These are phyloP conservation scores for Anas platyrhynchos DNA, from an alignment of 2,113 vertebrate genomes.

Conservation along the genomic window DNA sequence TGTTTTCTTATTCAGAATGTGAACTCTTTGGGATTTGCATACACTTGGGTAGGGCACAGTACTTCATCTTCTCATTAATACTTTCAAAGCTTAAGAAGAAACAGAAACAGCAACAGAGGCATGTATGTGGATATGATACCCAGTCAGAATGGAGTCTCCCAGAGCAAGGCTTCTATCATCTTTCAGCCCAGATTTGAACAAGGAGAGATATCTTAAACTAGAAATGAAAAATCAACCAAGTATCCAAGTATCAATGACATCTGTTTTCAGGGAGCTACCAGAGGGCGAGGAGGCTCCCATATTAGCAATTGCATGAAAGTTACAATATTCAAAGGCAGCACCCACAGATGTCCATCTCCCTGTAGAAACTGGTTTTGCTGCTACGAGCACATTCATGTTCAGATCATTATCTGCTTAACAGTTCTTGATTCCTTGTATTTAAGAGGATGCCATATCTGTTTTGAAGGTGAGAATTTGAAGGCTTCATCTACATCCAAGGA, in stretches of 20 bases:
- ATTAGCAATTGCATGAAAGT: neutral
- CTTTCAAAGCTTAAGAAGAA: neutral
- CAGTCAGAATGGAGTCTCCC: neutral
- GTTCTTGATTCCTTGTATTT: neutral
- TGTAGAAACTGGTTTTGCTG: conserved; percentile 53
- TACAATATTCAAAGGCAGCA: neutral
- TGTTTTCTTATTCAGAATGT: neutral
- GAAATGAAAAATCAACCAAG: neutral
- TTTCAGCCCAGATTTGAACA: neutral
- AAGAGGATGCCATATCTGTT: neutral
- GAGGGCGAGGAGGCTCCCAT: neutral
- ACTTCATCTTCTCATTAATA: neutral
- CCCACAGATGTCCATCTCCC: neutral
- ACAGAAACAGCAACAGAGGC: neutral
- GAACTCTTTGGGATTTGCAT: neutral
- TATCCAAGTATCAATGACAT: neutral
- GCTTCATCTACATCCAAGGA: neutral
- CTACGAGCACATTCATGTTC: conserved; percentile 48
- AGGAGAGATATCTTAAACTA: neutral
- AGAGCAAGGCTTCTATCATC: neutral
- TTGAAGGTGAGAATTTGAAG: neutral
- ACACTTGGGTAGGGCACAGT: neutral
- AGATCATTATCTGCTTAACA: conserved; percentile 36
- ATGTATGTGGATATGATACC: neutral
- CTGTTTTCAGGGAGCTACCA: neutral